Evolutionary conservation across 2,797 vertebrate genomes (phyloP), one percentile per base, ranked within the genome.

Genomic region (Podarcis lilfordi): DNA sequence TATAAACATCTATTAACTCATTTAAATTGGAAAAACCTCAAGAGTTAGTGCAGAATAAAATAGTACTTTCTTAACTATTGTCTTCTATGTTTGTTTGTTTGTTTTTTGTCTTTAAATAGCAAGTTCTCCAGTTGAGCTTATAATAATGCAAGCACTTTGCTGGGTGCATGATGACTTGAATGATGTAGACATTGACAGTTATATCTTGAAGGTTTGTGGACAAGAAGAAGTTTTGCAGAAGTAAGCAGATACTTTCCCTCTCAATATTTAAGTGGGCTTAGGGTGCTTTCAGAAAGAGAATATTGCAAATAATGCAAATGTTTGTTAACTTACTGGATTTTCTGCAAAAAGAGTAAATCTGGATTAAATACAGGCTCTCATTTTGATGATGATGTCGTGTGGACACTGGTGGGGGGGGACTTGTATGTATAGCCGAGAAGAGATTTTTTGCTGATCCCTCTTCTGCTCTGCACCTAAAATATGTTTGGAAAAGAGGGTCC

Each of bases 151-250:
- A 96, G 99, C 99, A 37, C 97, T 99, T 89, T 99, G 99, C 94
- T 99, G 99, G 98, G 98, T 98, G 71, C 98, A 99, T 11, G 99
- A 99, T 94, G 98, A 99, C 96, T 97, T 99, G 95, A 98, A 98
- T 95, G 97, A 98, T 96, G 98, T 99, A 90, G 98, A 99, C 95
- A 98, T 99, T 95, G 97, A 97, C 96, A 98, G 98, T 96, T 98
- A 99, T 92, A 95, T 99, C 96, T 97, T 99, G 92, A 99, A 99
- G 97, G 98, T 99, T 92, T 99, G 98, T 85, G 99, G 99, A 88
- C 98, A 97, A 92, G 98, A 99, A 91, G 98, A 99, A 95, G 98
- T 99, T 87, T 96, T 99, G 89, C 99, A 99, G 92, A 99, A 99
- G 99, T 99, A 97, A 98, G 98, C 89, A 91, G 90, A 90, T 84